Evolutionary conservation across 2,113 vertebrate genomes (phyloP).

Genomic region (Ptilorrhoa leucosticta): DNA sequence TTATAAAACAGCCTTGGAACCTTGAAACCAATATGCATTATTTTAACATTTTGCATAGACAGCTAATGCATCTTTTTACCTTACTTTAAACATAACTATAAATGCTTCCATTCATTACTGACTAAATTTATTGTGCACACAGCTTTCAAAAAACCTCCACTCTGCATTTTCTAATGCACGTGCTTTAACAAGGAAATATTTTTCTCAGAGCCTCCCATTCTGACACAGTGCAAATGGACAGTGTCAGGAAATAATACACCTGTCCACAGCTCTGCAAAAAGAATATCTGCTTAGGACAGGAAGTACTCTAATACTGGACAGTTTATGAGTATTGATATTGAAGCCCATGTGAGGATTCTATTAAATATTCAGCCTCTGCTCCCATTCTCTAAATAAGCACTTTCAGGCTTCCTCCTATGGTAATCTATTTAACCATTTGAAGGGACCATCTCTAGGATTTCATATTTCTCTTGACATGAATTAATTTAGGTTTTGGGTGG

Average conservation of each 20-base stretch:
- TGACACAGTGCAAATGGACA: neutral
- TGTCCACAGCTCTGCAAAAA: neutral
- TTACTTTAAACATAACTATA: constrained; percentile 2
- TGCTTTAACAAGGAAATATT: neutral
- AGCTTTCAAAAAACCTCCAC: neutral
- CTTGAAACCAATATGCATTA: neutral
- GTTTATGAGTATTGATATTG: neutral
- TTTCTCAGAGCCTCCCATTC: neutral
- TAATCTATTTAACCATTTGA: constrained; percentile 15
- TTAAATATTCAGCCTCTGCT: constrained; percentile 47
- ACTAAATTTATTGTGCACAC: neutral
- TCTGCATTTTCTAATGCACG: neutral
- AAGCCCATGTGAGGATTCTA: neutral
- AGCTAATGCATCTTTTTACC: neutral
- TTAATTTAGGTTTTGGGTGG: neutral
- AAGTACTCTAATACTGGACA: constrained; percentile 24
- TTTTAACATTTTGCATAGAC: constrained; percentile 10
- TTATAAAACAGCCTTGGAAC: constrained; percentile 5
- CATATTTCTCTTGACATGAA: neutral
- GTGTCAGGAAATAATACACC: neutral
- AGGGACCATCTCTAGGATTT: neutral
- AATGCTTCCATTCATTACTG: neutral
- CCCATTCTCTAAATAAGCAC: constrained; percentile 29
- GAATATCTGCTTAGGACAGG: constrained; percentile 19
- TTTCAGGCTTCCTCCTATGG: neutral